Percentiles rank a stretch among this genome's conserved stretches.
Evolutionary conservation across 2,113 vertebrate genomes (phyloP).

Genomic region (Motacilla tschutschensis): DNA sequence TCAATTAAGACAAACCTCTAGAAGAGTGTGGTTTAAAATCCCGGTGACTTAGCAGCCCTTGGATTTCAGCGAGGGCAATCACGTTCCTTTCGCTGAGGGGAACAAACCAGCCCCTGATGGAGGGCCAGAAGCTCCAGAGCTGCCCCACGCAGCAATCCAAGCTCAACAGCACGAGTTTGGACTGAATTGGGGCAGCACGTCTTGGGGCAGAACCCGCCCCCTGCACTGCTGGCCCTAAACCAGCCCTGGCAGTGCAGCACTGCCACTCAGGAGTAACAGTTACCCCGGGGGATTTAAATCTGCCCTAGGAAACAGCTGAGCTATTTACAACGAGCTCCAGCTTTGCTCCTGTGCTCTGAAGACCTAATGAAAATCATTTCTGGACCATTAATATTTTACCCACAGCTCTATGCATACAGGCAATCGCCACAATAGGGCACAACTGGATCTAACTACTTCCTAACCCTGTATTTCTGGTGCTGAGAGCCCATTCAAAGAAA

Average conservation of each 20-base stretch:
- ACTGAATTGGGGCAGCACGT: accelerated
- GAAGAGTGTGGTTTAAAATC: background rate
- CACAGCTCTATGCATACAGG: background rate
- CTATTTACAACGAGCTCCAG: background rate
- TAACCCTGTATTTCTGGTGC: constrained; percentile 27
- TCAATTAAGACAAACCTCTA: constrained; percentile 51
- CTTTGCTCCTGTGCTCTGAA: background rate
- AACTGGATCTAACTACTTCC: background rate
- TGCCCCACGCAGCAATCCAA: background rate
- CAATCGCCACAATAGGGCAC: background rate
- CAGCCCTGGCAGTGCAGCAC: accelerated
- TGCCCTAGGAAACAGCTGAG: background rate
- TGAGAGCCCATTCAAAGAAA: background rate
- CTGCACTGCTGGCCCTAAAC: too few species aligned
- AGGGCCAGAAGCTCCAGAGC: background rate
- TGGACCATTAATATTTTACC: background rate
- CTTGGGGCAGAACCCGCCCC: background rate
- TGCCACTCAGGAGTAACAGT: background rate
- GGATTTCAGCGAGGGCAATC: background rate
- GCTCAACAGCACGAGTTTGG: accelerated
- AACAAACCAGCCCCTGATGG: background rate
- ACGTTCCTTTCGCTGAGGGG: background rate
- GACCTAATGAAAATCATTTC: background rate
- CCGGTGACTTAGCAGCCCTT: background rate
- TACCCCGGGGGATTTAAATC: background rate